phyloP scores from a whole-genome alignment of 2,888 invertebrate species.

The Lasioglossum figueresi region DNA sequence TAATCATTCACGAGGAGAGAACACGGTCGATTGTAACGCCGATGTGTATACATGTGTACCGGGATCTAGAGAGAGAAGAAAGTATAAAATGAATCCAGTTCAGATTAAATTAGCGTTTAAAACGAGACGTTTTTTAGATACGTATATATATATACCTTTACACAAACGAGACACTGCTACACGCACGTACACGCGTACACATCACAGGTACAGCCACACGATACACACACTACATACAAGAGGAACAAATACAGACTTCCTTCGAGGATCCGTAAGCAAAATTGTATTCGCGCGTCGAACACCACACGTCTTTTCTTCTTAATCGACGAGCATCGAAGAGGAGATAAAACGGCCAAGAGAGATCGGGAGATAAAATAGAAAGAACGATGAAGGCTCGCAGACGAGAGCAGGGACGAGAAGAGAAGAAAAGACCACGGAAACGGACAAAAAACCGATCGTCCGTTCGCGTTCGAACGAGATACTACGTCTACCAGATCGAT shows the following conservation, averaged over 20 bases:
- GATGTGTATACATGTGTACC: constrained; percentile 22
- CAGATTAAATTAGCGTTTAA: constrained; percentile 42
- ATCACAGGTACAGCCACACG: constrained; percentile 11
- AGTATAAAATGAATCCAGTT: constrained; percentile 39
- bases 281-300: constrained; percentile 21
- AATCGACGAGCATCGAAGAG: constrained; percentile 14
- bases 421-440: constrained; percentile 42
- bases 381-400: background rate
- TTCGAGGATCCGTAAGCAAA: constrained; percentile 16
- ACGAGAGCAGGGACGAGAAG: background rate
- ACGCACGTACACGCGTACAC: background rate
- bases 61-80: constrained; percentile 20
- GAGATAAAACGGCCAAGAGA: background rate
- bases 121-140: constrained; percentile 46
- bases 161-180: background rate
- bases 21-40: constrained; percentile 48
- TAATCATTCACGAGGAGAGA: constrained; percentile 53
- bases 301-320: constrained; percentile 47
- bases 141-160: constrained; percentile 20
- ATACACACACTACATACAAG: background rate
- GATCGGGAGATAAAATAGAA: background rate
- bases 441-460: constrained; percentile 20
- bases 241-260: constrained; percentile 1
- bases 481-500: constrained; percentile 50
- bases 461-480: constrained; percentile 42